A percentile compares a stretch with the other conserved stretches of the same genome.
Conservation (phyloP, 2,113 vertebrate genomes). For the Struthio camelus region DNA sequence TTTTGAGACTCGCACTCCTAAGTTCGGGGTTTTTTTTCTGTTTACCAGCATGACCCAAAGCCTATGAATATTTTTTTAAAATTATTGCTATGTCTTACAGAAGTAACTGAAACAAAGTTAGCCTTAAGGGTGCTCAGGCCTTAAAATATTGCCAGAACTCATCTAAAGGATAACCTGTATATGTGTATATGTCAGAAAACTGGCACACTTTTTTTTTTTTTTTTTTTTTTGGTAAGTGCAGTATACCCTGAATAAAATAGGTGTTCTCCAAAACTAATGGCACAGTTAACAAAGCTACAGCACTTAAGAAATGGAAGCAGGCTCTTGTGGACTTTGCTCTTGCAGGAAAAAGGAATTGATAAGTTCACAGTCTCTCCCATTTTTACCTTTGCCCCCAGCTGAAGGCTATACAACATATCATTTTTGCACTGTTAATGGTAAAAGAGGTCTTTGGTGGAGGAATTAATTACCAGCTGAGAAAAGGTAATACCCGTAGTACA, state of each 20-base stretch:
- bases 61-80: not conserved
- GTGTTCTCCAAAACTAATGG: not conserved
- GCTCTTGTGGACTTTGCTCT: not conserved
- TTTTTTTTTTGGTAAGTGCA: too few species aligned
- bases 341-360: not conserved
- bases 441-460: not conserved
- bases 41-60: not conserved
- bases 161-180: not conserved
- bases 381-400: not conserved
- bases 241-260: not conserved
- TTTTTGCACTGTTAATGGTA: not conserved
- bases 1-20: rapidly evolving
- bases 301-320: not conserved
- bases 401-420: not conserved
- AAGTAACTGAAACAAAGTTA: not conserved
- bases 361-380: not conserved
- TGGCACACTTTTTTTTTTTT: too few species aligned
- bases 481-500: not conserved
- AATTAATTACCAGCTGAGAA: not conserved
- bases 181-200: too few species aligned
- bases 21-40: not conserved
- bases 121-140: not conserved
- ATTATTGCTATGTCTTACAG: not conserved
- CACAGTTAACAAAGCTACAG: not conserved
- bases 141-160: not conserved